These are phyloP conservation scores for Meloidogyne chitwoodi DNA, from an alignment of 1,140 invertebrate genomes.

Conservation along the genomic window DNA sequence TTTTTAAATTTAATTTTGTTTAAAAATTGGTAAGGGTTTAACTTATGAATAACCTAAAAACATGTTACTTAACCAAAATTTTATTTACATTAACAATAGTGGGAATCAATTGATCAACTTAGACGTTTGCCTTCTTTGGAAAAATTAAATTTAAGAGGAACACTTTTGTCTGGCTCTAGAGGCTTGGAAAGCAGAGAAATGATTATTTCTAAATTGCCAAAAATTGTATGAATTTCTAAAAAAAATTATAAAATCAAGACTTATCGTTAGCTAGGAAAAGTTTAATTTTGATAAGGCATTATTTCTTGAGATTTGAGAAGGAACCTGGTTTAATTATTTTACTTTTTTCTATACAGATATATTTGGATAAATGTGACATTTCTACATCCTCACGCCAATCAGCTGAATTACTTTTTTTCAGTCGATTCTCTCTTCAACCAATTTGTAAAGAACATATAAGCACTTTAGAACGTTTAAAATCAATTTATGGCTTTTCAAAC, in stretches of 20 bases:
- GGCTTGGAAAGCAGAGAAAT: conserved; percentile 39
- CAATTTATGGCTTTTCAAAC: conserved; percentile 13
- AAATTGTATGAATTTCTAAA: conserved; percentile 11
- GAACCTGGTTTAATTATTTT: not conserved
- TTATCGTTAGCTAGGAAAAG: not conserved
- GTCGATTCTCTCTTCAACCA: conserved; percentile 13
- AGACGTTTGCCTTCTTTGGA: conserved; percentile 30
- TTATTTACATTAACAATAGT: conserved; percentile 25
- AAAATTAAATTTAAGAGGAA: conserved; percentile 25
- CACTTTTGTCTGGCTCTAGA: conserved; percentile 30
- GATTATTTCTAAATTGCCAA: conserved; percentile 36
- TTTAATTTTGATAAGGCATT: too few relatives aligned
- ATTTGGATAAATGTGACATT: conserved; percentile 32
- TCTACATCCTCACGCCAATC: conserved; percentile 24
- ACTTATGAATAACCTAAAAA: not conserved
- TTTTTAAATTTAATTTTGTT: not conserved
- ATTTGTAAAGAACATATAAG: not conserved
- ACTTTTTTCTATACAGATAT: conserved; percentile 11
- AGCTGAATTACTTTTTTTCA: conserved; percentile 32
- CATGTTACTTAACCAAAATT: not conserved
- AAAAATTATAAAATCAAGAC: not conserved
- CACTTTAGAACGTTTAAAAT: conserved; percentile 8
- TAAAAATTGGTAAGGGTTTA: not conserved
- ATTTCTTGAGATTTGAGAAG: not conserved
- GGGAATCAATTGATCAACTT: conserved; percentile 37